phyloP scores from a whole-genome alignment of 2,888 invertebrate species.

The Andrena camellia region DNA sequence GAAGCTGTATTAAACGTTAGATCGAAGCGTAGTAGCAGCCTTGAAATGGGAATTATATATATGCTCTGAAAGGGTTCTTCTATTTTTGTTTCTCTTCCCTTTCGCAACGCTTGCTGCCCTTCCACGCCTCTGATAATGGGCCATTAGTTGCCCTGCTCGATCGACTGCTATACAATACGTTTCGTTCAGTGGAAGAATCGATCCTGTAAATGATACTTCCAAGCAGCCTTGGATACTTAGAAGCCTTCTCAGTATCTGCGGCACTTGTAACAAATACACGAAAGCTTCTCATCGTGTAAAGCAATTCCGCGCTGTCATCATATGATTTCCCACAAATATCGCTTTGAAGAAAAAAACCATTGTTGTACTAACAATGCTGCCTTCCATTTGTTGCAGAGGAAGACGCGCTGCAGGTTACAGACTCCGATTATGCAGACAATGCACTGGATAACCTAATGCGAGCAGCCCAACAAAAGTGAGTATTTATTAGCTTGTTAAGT shows the following conservation, averaged over 20 bases:
- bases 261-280: not conserved
- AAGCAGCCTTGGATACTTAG: not conserved
- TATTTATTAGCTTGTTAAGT: slow-evolving; percentile 67
- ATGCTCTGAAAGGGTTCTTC: slow-evolving; percentile 12
- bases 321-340: too few species aligned
- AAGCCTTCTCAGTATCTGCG: not conserved
- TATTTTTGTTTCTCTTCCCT: slow-evolving; percentile 34
- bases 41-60: slow-evolving; percentile 6
- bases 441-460: slow-evolving; percentile 89
- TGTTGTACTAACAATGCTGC: not conserved
- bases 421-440: slow-evolving; percentile 89
- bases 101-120: slow-evolving; percentile 17
- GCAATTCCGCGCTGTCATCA: not conserved
- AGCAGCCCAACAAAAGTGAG: slow-evolving; percentile 90
- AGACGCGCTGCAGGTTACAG: slow-evolving; percentile 71
- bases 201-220: slow-evolving; percentile 4
- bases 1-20: slow-evolving; percentile 3
- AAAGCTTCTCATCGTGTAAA: not conserved
- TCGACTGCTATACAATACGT: slow-evolving; percentile 27
- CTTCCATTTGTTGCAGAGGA: slow-evolving; percentile 73
- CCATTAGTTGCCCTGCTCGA: slow-evolving; percentile 12
- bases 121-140: slow-evolving; percentile 26
- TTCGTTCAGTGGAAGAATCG: slow-evolving; percentile 10
- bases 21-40: not conserved
- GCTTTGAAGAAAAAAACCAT: not conserved